Conservation (phyloP, 30 jellyfish, hydroid and myxozoan genomes). For the Hydractinia symbiolongicarpus region DNA sequence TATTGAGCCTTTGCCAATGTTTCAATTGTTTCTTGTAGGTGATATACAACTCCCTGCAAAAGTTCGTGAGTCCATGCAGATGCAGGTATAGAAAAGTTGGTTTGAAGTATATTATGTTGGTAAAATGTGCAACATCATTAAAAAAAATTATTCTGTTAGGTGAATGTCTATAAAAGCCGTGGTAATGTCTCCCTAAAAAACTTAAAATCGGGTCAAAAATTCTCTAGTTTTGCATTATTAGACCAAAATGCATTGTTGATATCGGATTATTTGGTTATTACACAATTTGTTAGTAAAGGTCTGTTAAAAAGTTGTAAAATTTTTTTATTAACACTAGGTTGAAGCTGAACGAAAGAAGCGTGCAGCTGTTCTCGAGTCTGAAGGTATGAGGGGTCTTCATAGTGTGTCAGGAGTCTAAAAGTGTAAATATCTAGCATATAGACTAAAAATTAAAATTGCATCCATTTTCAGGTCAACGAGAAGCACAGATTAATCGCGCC, state of each 20-base stretch:
- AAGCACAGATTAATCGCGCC: slow-evolving; percentile 91
- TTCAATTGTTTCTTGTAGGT: slow-evolving; percentile 42
- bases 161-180: neutral
- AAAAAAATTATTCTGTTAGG: neutral
- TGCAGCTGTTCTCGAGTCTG: slow-evolving; percentile 94
- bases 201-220: too few species aligned
- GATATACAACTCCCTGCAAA: slow-evolving; percentile 93
- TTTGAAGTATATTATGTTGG: neutral
- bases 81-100: slow-evolving; percentile 59
- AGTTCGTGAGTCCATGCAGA: slow-evolving; percentile 96
- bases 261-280: too few species aligned
- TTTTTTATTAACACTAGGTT: slow-evolving; percentile 36
- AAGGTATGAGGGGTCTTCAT: slow-evolving; percentile 44
- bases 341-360: slow-evolving; percentile 98
- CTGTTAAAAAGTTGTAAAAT: too few species aligned
- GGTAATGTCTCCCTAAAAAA: too few species aligned
- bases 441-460: neutral
- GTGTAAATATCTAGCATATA: neutral
- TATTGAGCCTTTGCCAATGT: neutral
- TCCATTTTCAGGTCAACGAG: slow-evolving; percentile 71
- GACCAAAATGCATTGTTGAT: too few species aligned
- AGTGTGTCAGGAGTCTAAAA: neutral
- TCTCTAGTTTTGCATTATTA: too few species aligned
- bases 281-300: too few species aligned
- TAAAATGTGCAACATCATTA: neutral